A percentile compares a stretch with the other conserved stretches of the same genome.
phyloP scores from a whole-genome alignment of 2,888 invertebrate species.

The Dicyrtoma fusca region DNA sequence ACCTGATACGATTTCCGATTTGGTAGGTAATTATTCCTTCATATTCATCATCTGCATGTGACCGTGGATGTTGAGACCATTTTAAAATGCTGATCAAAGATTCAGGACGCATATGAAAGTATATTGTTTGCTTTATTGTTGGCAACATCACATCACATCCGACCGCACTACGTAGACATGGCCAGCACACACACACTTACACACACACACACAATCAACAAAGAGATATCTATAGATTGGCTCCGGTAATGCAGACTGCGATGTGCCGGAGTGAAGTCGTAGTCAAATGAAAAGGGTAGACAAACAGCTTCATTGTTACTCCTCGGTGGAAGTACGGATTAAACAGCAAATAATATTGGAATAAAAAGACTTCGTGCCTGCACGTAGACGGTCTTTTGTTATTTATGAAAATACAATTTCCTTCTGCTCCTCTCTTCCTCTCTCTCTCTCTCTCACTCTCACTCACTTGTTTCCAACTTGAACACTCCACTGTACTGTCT shows the following conservation, averaged over 20 bases:
- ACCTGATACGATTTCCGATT: no score
- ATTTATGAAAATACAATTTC: conserved; percentile 50
- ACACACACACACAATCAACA: no score
- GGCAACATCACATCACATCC: no score
- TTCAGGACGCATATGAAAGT: conserved; percentile 14
- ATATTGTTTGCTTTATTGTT: conserved; percentile 2
- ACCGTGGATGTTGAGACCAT: no score
- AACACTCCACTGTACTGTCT: neutral
- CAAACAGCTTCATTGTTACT: conserved; percentile 39
- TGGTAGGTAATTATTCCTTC: no score
- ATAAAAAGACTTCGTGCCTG: conserved; percentile 41
- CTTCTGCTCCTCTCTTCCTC: conserved; percentile 28
- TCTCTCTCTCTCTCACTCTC: conserved; percentile 10
- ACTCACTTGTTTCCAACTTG: conserved; percentile 11
- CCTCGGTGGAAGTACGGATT: conserved; percentile 47
- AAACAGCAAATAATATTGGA: conserved; percentile 41
- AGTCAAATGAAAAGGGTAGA: conserved; percentile 29
- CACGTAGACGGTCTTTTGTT: conserved; percentile 45
- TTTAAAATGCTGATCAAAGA: conserved; percentile 5
- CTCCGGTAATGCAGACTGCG: no score
- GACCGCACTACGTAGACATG: no score
- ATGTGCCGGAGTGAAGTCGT: no score
- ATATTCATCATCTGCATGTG: no score
- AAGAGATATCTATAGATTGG: neutral
- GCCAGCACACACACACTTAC: no score